Evolutionary conservation across 2,113 vertebrate genomes (phyloP).

Genomic region (Hyperopisus bebe): DNA sequence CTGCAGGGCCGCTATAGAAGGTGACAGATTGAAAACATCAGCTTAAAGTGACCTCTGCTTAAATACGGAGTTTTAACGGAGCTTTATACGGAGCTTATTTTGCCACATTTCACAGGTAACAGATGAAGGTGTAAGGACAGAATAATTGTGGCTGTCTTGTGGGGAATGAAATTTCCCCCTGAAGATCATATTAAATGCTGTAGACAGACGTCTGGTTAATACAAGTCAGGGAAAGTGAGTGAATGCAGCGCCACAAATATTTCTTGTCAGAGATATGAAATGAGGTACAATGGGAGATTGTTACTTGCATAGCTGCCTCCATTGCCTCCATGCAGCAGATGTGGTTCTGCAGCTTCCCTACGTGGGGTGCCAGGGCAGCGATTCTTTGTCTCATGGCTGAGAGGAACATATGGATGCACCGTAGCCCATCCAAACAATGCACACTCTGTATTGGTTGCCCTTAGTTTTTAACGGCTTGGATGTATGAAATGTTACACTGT

Average conservation of each 20-base stretch:
- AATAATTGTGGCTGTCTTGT: not conserved
- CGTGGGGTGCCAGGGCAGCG: not conserved
- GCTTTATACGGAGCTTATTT: no score
- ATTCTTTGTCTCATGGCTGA: not conserved
- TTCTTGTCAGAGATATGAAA: not conserved
- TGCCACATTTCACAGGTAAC: not conserved
- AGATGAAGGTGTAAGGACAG: not conserved
- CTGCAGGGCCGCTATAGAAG: not conserved
- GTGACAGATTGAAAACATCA: not conserved
- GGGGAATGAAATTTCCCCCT: not conserved
- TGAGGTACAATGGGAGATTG: not conserved
- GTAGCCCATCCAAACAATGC: not conserved
- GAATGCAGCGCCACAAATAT: not conserved
- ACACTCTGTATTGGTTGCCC: not conserved
- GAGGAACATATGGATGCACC: not conserved
- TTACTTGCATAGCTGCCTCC: not conserved
- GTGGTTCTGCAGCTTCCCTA: not conserved
- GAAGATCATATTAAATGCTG: not conserved
- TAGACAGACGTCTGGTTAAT: not conserved
- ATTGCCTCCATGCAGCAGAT: not conserved
- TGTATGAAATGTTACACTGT: not conserved
- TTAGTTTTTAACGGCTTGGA: not conserved
- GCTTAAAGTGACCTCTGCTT: not conserved
- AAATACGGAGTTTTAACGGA: not conserved
- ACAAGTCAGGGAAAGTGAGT: not conserved